Conservation (phyloP, 2,888 invertebrate genomes). For the Euplexia lucipara region DNA sequence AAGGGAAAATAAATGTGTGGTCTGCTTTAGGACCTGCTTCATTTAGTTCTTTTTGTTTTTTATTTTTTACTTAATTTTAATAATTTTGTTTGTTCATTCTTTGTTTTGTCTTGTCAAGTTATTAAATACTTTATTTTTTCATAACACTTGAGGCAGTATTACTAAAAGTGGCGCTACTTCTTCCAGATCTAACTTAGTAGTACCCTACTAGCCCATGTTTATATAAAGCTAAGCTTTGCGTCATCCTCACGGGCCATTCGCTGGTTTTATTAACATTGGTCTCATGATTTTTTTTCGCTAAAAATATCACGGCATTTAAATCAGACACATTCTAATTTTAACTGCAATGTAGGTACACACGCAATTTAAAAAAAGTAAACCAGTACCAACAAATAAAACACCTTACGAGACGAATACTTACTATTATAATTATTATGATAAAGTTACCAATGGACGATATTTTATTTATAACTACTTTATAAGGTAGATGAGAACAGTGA, state of each 20-base stretch:
- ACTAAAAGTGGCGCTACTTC: no score
- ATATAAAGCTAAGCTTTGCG: neutral
- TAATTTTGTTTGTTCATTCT: no score
- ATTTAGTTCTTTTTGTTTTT: no score
- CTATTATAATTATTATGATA: slow-evolving; percentile 4
- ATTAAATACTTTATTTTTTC: no score
- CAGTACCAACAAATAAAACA: no score
- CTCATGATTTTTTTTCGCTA: neutral
- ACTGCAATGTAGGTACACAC: no score
- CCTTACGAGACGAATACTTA: neutral
- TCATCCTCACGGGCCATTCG: neutral
- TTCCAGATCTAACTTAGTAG: neutral
- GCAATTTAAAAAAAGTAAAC: no score
- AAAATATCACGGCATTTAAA: neutral
- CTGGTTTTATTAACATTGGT: neutral
- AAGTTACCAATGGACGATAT: slow-evolving; percentile 16
- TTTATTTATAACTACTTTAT: neutral
- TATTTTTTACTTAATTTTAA: no score
- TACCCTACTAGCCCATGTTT: neutral
- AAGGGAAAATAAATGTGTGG: neutral
- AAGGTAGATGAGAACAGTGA: slow-evolving; percentile 4
- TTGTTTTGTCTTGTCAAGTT: no score
- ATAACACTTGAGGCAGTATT: no score
- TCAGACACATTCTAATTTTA: neutral
- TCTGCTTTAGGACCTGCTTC: no score